Conservation (phyloP, 2,113 vertebrate species). For the Pachyramphus minor region DNA sequence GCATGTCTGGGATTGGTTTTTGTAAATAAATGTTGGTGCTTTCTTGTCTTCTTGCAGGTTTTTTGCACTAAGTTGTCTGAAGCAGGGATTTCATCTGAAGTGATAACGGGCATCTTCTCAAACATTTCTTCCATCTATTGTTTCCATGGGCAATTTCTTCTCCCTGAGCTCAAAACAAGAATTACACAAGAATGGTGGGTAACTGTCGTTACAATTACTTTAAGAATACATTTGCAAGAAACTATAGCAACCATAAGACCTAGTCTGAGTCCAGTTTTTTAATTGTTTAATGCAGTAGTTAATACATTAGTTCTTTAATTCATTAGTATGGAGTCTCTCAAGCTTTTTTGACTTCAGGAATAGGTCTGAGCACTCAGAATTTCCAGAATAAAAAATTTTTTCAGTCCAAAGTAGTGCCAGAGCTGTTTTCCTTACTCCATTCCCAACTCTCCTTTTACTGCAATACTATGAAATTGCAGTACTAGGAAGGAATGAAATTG, state of each 20-base stretch:
- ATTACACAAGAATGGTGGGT: conserved; percentile 93
- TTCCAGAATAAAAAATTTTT: not conserved
- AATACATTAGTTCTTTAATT: not conserved
- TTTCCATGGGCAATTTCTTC: conserved; percentile 93
- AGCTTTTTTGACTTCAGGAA: not conserved
- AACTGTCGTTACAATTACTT: not conserved
- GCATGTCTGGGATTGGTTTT: not conserved
- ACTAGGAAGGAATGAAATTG: not conserved
- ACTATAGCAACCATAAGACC: not conserved
- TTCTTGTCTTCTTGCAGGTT: conserved; percentile 73
- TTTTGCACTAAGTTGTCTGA: conserved; percentile 91
- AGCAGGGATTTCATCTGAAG: conserved; percentile 87
- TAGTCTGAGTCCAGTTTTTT: not conserved
- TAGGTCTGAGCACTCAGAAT: not conserved
- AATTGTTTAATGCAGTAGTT: not conserved
- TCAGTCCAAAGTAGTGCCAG: not conserved
- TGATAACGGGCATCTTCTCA: conserved; percentile 94
- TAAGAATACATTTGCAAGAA: not conserved
- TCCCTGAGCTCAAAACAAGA: conserved; percentile 89
- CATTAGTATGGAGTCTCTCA: not conserved
- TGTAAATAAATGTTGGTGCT: not conserved
- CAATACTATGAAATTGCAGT: not conserved
- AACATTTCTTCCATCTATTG: conserved; percentile 97
- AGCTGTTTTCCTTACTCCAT: not conserved
- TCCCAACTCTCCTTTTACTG: not conserved